Conservation (phyloP, 2,888 invertebrate genomes). For the Trissolcus brochymenae region DNA sequence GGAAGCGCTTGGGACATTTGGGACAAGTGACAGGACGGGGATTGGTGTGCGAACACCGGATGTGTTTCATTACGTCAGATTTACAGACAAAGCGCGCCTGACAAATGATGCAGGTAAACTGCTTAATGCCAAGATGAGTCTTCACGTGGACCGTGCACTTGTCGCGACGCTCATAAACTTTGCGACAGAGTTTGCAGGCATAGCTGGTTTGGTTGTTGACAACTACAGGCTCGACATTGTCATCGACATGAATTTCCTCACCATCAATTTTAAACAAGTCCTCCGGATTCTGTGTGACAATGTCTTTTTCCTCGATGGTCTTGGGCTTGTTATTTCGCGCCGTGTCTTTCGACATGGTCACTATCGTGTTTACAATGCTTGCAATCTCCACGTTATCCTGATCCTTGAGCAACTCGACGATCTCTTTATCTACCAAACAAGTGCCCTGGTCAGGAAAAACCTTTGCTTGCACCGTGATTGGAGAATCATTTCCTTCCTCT, state of each 20-base stretch:
- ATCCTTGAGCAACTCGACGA: conserved; percentile 68
- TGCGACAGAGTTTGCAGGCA: conserved; percentile 71
- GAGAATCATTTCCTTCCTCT: conserved; percentile 53
- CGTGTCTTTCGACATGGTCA: conserved; percentile 62
- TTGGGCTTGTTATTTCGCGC: conserved; percentile 63
- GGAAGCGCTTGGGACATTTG: conserved; percentile 74
- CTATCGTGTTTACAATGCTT: conserved; percentile 69
- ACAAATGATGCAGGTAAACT: conserved; percentile 72
- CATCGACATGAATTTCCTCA: conserved; percentile 73
- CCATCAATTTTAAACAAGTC: conserved; percentile 72
- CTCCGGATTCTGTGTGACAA: conserved; percentile 69
- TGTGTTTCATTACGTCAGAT: conserved; percentile 75
- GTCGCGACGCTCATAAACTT: conserved; percentile 73
- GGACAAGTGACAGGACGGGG: conserved; percentile 74
- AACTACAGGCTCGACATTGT: conserved; percentile 70
- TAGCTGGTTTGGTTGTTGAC: conserved; percentile 70
- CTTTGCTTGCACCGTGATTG: conserved; percentile 68
- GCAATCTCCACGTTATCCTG: conserved; percentile 69
- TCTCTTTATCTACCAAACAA: conserved; percentile 71
- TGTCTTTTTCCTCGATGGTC: conserved; percentile 67
- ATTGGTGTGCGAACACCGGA: conserved; percentile 74
- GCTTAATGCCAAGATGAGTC: conserved; percentile 74
- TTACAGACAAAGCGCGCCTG: conserved; percentile 74
- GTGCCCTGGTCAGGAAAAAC: conserved; percentile 75
- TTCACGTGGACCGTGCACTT: conserved; percentile 75